These are phyloP conservation scores for Calcarius lapponicus DNA, from an alignment of 2,797 vertebrate species.

Conservation along the genomic window DNA sequence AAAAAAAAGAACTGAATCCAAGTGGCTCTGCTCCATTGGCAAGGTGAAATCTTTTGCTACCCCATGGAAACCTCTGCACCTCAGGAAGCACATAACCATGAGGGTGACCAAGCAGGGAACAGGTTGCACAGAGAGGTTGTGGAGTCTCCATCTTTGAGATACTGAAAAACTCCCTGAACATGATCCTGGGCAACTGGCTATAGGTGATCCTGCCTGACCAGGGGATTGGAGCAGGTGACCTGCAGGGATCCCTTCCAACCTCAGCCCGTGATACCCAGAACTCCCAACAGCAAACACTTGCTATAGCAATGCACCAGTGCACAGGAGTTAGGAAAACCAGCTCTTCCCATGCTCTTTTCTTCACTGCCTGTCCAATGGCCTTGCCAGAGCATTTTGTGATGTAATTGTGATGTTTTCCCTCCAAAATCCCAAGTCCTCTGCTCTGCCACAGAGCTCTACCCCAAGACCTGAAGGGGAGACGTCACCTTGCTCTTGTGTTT, in stretches of 20 bases:
- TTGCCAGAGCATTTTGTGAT: neutral
- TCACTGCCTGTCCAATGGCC: neutral
- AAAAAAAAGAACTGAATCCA: neutral
- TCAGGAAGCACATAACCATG: rapidly evolving
- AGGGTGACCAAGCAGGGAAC: neutral
- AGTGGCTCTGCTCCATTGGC: neutral
- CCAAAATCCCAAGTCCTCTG: neutral
- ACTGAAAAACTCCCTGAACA: rapidly evolving
- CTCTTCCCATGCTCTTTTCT: neutral
- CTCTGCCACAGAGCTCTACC: neutral
- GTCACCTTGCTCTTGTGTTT: neutral
- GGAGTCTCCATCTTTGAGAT: neutral
- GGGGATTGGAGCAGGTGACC: neutral
- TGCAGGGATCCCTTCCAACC: neutral
- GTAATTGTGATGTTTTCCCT: neutral
- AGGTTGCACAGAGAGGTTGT: neutral
- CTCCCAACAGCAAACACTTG: neutral
- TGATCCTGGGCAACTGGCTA: neutral
- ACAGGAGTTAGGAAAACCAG: neutral
- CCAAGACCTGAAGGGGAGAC: neutral
- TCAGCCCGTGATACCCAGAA: neutral
- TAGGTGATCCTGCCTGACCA: neutral
- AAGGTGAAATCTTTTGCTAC: neutral
- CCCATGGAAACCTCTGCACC: neutral
- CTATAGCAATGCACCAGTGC: rapidly evolving